Percentiles rank a stretch among this genome's conserved stretches.
Evolutionary conservation across 92 coral and sea anemone genomes (phyloP).

Genomic region (Epizoanthus illoricatus): DNA sequence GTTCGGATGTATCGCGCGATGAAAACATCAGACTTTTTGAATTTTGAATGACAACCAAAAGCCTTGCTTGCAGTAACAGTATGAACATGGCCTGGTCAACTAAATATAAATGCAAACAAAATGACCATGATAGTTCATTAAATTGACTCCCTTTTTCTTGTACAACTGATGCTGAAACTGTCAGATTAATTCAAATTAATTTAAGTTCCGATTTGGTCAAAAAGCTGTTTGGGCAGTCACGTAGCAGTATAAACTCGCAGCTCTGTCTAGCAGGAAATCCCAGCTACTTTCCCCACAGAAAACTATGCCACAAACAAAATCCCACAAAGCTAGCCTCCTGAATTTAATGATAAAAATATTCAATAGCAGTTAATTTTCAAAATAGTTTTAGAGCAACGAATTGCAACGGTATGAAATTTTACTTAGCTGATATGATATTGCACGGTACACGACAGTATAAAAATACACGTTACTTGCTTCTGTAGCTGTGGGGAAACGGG

Average conservation of each 20-base stretch:
- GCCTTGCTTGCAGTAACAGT: neutral
- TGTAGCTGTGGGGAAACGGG: neutral
- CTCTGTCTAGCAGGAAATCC: neutral
- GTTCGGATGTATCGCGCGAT: slow-evolving; percentile 6
- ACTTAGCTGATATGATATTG: no score
- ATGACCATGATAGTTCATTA: neutral
- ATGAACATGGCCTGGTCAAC: neutral
- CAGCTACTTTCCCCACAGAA: neutral
- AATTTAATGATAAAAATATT: no score
- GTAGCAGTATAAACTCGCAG: neutral
- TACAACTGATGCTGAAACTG: slow-evolving; percentile 7
- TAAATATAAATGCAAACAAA: neutral
- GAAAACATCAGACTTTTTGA: slow-evolving; percentile 14
- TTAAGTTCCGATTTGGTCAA: slow-evolving; percentile 18
- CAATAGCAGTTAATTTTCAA: no score
- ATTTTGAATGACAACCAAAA: neutral
- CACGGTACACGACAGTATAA: neutral
- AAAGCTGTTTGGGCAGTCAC: slow-evolving; percentile 1
- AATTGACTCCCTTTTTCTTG: neutral
- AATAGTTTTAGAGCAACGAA: no score
- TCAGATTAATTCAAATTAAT: neutral
- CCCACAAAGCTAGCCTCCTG: neutral
- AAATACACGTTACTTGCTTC: neutral
- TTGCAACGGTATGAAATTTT: no score
- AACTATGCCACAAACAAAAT: neutral